A percentile compares a stretch with the other conserved stretches of the same genome.
Evolutionary conservation across 2,888 invertebrate genomes (phyloP).

Genomic region (Dryococelus australis): DNA sequence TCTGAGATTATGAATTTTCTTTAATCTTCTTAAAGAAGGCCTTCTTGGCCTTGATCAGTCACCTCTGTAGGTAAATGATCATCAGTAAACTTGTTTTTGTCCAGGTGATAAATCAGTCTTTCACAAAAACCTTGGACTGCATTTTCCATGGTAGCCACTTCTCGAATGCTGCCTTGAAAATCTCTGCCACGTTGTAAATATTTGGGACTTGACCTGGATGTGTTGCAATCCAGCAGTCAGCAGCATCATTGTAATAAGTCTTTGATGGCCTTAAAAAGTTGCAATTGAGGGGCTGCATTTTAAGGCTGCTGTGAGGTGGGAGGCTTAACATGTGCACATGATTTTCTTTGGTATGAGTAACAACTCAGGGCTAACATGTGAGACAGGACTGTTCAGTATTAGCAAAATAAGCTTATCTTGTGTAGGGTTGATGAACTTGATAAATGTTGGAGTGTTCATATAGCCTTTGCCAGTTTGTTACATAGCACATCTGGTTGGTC

Average conservation of each 20-base stretch:
- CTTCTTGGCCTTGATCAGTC: slow-evolving; percentile 18
- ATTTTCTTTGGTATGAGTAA: neutral
- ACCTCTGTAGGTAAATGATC: neutral
- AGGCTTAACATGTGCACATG: neutral
- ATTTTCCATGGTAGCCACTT: slow-evolving; percentile 17
- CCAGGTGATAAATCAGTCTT: neutral
- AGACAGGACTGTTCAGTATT: neutral
- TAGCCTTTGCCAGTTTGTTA: neutral
- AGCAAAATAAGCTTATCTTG: neutral
- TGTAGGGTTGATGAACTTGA: neutral
- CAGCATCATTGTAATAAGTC: neutral
- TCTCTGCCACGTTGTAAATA: neutral
- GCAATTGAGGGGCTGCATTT: neutral
- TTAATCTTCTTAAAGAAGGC: neutral
- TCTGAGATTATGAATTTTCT: neutral
- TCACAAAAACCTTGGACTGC: slow-evolving; percentile 13
- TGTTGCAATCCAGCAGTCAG: neutral
- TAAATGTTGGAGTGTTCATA: slow-evolving; percentile 18
- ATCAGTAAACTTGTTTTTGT: slow-evolving; percentile 18
- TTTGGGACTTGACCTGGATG: neutral
- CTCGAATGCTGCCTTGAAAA: slow-evolving; percentile 1
- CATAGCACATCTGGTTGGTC: neutral
- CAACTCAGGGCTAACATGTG: neutral
- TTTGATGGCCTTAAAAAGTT: neutral
- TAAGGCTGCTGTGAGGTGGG: slow-evolving; percentile 1